Percentiles rank a stretch among this genome's conserved stretches.
phyloP scores from a whole-genome alignment of 2,113 vertebrate species.

The Ophthalmolycus amberensis region DNA sequence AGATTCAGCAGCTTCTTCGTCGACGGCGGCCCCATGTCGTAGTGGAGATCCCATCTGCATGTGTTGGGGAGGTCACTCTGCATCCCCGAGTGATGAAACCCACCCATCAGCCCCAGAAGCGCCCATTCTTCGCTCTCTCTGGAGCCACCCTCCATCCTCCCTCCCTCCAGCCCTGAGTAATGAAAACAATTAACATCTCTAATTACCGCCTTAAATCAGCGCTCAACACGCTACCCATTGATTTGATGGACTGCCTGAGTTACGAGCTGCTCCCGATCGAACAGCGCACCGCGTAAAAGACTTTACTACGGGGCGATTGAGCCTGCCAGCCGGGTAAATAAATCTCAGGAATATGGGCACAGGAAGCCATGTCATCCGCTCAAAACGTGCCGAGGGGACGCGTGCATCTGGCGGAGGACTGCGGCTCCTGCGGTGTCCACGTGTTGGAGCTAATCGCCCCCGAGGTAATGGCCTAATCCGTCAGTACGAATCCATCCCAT shows the following conservation, averaged over 20 bases:
- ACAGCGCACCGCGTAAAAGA: constrained; percentile 63
- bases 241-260: constrained; percentile 80
- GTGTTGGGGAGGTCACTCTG: constrained; percentile 29
- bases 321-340: constrained; percentile 77
- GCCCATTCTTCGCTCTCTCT: constrained; percentile 13
- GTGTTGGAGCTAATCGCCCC: constrained; percentile 57
- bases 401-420: constrained; percentile 46
- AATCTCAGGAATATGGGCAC: constrained; percentile 70
- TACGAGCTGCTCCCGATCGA: constrained; percentile 73
- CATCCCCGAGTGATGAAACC: constrained; percentile 40
- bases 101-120: constrained; percentile 17
- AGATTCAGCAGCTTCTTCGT: constrained; percentile 8
- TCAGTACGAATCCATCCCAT: constrained; percentile 46
- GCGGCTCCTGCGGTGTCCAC: constrained; percentile 13
- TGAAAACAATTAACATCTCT: constrained; percentile 83
- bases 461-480: constrained; percentile 62
- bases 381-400: constrained; percentile 38
- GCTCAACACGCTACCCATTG: constrained; percentile 73
- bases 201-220: constrained; percentile 82
- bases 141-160: constrained; percentile 13
- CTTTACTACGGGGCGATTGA: constrained; percentile 67
- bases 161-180: constrained; percentile 66
- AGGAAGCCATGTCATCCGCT: constrained; percentile 48
- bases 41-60: constrained; percentile 41
- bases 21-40: constrained; percentile 32